A percentile compares a stretch with the other conserved stretches of the same genome.
These are phyloP conservation scores for Gymnogyps californianus DNA, from an alignment of 2,113 vertebrate genomes.

Conservation along the genomic window DNA sequence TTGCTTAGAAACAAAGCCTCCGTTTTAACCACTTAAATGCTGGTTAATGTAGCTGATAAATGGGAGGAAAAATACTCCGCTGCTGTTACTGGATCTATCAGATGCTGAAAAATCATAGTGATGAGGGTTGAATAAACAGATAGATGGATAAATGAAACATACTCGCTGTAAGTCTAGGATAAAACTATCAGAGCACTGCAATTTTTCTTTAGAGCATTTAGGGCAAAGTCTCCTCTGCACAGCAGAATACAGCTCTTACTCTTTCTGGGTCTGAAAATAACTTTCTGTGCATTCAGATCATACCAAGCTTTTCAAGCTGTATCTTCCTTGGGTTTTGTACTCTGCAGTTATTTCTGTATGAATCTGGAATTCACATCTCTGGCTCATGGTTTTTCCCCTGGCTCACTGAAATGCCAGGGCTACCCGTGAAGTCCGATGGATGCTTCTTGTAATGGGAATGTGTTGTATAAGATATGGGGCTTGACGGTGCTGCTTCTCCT, in stretches of 20 bases:
- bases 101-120: neutral
- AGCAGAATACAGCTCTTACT: neutral
- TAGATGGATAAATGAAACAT: neutral
- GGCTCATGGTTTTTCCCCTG: neutral
- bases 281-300: neutral
- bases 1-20: slow-evolving; percentile 30
- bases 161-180: neutral
- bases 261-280: neutral
- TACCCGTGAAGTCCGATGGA: neutral
- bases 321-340: neutral
- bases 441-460: neutral
- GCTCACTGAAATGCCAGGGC: neutral
- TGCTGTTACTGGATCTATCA: neutral
- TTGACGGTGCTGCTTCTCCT: neutral
- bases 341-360: neutral
- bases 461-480: neutral
- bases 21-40: slow-evolving; percentile 48
- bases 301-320: neutral
- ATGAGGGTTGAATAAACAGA: neutral
- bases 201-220: neutral
- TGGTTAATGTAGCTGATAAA: neutral
- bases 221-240: neutral
- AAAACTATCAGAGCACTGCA: neutral
- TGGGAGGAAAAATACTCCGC: neutral
- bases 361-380: neutral